Conservation (phyloP, 1,140 invertebrate genomes). For the Drosophila nebulosa region DNA sequence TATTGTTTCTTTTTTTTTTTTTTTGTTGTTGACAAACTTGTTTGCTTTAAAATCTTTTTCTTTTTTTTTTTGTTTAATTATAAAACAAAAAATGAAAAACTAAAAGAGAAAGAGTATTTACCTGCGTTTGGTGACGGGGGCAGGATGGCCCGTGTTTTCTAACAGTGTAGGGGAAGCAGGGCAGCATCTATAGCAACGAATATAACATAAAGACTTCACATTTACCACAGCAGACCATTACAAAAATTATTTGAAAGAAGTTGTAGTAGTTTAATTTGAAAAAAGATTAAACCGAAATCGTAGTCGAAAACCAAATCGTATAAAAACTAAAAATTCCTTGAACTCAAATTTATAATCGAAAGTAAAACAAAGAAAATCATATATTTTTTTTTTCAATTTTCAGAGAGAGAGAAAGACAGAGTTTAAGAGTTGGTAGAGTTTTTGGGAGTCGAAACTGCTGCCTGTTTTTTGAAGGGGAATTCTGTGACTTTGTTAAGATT, state of each 20-base stretch:
- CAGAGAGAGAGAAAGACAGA: not conserved
- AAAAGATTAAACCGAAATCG: conserved; percentile 18
- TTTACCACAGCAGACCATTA: conserved; percentile 82
- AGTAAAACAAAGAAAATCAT: no score
- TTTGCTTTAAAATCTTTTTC: conserved; percentile 29
- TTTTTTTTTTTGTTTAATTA: conserved; percentile 45
- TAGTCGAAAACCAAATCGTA: not conserved
- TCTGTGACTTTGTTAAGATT: not conserved
- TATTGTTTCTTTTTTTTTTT: conserved; percentile 35
- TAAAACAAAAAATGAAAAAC: conserved; percentile 66
- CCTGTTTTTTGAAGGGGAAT: not conserved
- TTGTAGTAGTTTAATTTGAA: conserved; percentile 64
- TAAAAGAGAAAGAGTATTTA: conserved; percentile 81
- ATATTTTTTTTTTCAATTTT: not conserved
- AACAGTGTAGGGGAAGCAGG: conserved; percentile 82
- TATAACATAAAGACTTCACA: conserved; percentile 84
- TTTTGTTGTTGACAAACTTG: conserved; percentile 23
- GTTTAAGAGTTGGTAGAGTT: not conserved
- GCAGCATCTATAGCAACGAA: conserved; percentile 83
- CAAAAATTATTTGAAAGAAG: conserved; percentile 80
- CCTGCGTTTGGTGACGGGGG: conserved; percentile 82
- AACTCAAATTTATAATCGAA: no score
- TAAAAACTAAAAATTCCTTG: no score
- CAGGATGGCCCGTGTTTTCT: conserved; percentile 82
- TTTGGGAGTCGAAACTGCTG: not conserved